phyloP scores from a whole-genome alignment of 2,888 invertebrate species.

The Smittia sp. region DNA sequence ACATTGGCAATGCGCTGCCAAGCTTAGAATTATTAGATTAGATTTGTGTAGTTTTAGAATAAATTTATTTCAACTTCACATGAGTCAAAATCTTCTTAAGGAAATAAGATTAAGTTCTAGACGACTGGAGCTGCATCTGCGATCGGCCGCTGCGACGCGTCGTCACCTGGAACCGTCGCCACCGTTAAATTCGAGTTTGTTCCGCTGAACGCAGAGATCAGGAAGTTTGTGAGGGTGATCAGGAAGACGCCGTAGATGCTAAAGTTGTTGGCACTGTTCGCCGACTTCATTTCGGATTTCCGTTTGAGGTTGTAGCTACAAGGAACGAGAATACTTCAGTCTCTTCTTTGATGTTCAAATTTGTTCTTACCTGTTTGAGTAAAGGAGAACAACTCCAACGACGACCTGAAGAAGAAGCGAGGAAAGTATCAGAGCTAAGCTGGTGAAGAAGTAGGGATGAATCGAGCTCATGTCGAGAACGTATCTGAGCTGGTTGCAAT shows the following conservation, averaged over 20 bases:
- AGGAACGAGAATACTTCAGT: too few relatives aligned
- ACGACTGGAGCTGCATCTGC: too few relatives aligned
- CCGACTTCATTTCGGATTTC: slow-evolving; percentile 14
- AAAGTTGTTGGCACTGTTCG: neutral
- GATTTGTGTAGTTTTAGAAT: too few relatives aligned
- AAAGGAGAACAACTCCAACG: slow-evolving; percentile 29
- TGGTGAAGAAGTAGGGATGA: slow-evolving; percentile 32
- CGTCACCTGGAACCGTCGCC: too few relatives aligned
- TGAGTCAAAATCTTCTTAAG: too few relatives aligned
- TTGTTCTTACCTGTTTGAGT: slow-evolving; percentile 25
- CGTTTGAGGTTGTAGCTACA: slow-evolving; percentile 11
- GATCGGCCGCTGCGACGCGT: too few relatives aligned
- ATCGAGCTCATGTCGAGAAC: slow-evolving; percentile 26
- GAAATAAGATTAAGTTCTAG: too few relatives aligned
- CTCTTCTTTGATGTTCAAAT: too few relatives aligned
- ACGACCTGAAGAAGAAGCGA: slow-evolving; percentile 5
- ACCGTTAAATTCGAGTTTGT: slow-evolving; percentile 4
- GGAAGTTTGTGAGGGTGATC: slow-evolving; percentile 27
- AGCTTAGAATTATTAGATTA: too few relatives aligned
- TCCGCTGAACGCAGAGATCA: slow-evolving; percentile 30
- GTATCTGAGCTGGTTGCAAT: slow-evolving; percentile 32
- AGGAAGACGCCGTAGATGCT: slow-evolving; percentile 23
- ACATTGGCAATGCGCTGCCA: too few relatives aligned
- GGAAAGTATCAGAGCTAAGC: slow-evolving; percentile 9
- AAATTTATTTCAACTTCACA: too few relatives aligned